Conservation (phyloP, 2,797 vertebrate genomes). For the Pipistrellus pygmaeus region DNA sequence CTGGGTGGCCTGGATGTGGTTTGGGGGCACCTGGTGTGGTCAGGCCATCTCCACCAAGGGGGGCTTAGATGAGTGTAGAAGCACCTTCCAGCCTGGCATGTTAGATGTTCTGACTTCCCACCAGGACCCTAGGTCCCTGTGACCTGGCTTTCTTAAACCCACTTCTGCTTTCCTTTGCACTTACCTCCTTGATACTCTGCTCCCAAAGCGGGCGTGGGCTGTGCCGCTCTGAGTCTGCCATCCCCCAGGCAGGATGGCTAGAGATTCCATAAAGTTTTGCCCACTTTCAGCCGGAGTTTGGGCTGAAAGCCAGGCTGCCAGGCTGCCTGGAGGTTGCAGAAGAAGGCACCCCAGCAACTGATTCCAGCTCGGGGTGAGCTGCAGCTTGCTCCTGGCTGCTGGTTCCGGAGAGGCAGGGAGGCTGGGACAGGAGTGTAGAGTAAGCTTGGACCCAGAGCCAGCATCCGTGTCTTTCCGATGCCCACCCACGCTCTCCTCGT, state of each 20-base stretch:
- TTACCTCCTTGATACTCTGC: neutral
- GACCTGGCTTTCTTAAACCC: neutral
- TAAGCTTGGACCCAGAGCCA: conserved; percentile 68
- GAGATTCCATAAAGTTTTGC: neutral
- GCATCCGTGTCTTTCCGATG: conserved; percentile 61
- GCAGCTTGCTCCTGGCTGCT: neutral
- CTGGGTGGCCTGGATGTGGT: rapidly evolving
- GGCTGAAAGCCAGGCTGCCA: neutral
- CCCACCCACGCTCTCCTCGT: neutral
- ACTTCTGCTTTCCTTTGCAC: neutral
- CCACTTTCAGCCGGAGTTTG: neutral
- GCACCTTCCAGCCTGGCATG: neutral
- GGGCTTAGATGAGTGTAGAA: neutral
- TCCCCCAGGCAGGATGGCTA: neutral
- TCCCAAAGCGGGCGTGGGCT: neutral
- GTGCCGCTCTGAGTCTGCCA: neutral
- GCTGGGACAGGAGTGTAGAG: neutral
- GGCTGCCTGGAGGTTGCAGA: neutral
- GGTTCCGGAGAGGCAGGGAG: neutral
- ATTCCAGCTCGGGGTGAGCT: neutral
- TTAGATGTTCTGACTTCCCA: neutral
- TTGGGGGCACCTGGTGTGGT: neutral
- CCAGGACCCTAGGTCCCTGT: neutral
- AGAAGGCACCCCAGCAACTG: neutral
- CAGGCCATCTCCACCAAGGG: neutral